A percentile compares a stretch with the other conserved stretches of the same genome.
phyloP scores from a whole-genome alignment of 2,797 vertebrate species.

The Linurgus olivaceus region DNA sequence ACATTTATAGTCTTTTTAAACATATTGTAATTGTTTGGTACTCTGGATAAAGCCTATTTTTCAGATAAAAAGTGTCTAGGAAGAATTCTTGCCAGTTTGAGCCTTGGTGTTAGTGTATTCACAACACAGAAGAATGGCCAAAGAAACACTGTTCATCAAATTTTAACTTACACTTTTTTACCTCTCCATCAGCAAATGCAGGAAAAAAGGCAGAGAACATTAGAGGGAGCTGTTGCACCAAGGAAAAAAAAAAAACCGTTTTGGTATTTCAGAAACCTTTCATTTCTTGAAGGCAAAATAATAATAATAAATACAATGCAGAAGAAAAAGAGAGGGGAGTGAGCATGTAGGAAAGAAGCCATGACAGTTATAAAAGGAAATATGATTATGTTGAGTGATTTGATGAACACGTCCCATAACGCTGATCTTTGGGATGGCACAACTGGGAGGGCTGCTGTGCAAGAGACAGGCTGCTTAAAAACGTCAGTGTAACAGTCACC shows the following conservation, averaged over 20 bases:
- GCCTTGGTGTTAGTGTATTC: not conserved
- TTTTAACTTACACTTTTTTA: not conserved
- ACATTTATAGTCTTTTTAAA: not conserved
- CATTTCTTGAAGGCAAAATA: slow-evolving; percentile 5
- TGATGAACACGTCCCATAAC: not conserved
- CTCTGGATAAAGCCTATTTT: not conserved
- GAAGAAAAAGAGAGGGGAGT: slow-evolving; percentile 35
- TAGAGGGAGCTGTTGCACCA: slow-evolving; percentile 81
- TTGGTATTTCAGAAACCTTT: not conserved
- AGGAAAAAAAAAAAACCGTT: not conserved
- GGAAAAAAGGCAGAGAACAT: not conserved
- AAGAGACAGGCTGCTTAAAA: not conserved
- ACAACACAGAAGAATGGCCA: not conserved
- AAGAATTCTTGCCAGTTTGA: not conserved
- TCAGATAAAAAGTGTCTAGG: not conserved
- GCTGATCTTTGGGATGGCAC: not conserved
- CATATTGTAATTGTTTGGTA: not conserved
- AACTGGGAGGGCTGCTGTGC: not conserved
- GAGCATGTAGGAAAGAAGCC: not conserved
- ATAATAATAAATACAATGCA: slow-evolving; percentile 47
- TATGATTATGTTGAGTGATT: not conserved
- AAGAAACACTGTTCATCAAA: not conserved
- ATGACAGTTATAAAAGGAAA: slow-evolving; percentile 12
- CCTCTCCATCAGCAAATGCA: not conserved
- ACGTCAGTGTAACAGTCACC: slow-evolving; percentile 6